A percentile compares a stretch with the other conserved stretches of the same genome.
Evolutionary conservation across 2,797 vertebrate genomes (phyloP).

Genomic region (Jordanella pulchra): DNA sequence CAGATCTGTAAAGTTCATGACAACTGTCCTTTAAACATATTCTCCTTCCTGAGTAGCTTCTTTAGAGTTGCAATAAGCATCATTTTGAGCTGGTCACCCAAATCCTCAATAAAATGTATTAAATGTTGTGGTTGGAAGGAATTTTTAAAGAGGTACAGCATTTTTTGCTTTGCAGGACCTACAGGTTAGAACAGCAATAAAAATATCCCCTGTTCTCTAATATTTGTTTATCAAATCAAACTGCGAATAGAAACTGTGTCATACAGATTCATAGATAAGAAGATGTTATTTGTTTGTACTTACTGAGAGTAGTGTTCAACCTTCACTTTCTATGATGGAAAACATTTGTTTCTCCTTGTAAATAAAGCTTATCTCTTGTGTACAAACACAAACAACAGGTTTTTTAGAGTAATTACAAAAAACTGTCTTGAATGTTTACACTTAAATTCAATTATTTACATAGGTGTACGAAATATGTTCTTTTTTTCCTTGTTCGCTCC

Average conservation of each 20-base stretch:
- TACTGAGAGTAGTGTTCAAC: not conserved
- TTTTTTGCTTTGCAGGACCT: not conserved
- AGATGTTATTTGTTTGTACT: not conserved
- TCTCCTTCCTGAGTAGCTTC: not conserved
- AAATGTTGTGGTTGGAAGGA: not conserved
- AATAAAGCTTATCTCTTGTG: conserved; percentile 23
- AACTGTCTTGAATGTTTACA: conserved; percentile 1
- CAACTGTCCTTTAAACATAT: too few species aligned
- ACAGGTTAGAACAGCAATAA: conserved; percentile 15
- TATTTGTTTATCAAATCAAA: conserved; percentile 1
- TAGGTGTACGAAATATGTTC: not conserved
- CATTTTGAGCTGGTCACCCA: not conserved
- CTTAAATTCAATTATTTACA: not conserved
- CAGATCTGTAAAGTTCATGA: too few species aligned
- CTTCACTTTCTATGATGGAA: conserved; percentile 6
- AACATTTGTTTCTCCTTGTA: conserved; percentile 35
- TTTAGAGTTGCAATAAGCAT: not conserved
- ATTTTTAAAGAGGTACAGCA: not conserved
- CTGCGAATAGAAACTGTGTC: not conserved
- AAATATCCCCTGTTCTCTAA: not conserved
- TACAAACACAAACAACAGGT: not conserved
- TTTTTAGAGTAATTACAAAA: conserved; percentile 5
- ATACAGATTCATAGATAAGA: conserved; percentile 7
- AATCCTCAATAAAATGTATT: not conserved
- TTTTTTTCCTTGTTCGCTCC: not conserved